Evolutionary conservation across 2,113 vertebrate genomes (phyloP).

Genomic region (Cygnus atratus): DNA sequence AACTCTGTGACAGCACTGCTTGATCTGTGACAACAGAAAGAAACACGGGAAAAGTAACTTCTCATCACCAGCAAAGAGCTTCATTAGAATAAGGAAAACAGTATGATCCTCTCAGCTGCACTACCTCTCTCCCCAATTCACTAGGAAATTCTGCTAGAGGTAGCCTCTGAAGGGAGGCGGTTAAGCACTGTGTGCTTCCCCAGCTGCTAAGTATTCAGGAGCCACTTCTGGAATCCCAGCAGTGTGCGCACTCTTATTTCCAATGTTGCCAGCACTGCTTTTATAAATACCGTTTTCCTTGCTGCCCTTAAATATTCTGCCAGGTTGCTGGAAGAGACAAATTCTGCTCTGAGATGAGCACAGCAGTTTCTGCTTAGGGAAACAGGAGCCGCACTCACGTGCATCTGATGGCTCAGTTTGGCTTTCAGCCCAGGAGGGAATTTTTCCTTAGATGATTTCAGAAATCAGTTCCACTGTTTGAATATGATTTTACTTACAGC

Average conservation of each 20-base stretch:
- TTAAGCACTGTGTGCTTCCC: background rate
- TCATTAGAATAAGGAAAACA: constrained; percentile 23
- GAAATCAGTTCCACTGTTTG: background rate
- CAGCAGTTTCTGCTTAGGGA: background rate
- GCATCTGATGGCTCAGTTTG: background rate
- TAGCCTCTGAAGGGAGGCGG: background rate
- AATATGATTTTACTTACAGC: constrained; percentile 8
- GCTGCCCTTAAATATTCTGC: background rate
- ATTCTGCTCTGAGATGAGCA: background rate
- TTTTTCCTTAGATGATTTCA: constrained; percentile 26
- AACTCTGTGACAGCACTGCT: background rate
- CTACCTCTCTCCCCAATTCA: background rate
- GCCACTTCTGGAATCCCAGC: background rate
- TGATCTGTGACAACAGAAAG: background rate
- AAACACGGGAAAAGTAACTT: background rate
- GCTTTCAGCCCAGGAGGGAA: background rate
- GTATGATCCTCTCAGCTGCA: background rate
- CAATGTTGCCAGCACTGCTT: background rate
- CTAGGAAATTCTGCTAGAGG: background rate
- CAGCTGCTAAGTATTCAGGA: constrained; percentile 2
- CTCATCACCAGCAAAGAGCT: background rate
- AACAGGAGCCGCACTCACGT: background rate
- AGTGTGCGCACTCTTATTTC: background rate
- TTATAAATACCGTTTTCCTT: background rate
- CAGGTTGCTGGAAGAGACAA: background rate